Evolutionary conservation across 2,797 vertebrate genomes (phyloP).

Genomic region (Avahi laniger): DNA sequence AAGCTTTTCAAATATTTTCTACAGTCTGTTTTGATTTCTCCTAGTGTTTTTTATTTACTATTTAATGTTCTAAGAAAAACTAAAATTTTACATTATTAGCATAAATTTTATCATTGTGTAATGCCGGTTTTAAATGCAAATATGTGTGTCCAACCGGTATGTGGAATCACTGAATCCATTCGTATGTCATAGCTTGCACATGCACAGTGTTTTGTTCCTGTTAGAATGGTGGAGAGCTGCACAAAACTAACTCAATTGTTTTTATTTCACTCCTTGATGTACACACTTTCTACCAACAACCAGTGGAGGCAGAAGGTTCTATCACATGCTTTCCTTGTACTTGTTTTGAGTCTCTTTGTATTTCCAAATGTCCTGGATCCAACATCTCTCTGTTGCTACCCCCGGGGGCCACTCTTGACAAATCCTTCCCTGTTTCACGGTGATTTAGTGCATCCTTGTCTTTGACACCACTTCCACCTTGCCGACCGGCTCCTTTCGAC

Average conservation of each 20-base stretch:
- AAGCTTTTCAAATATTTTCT: background rate
- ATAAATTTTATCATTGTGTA: background rate
- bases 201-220: background rate
- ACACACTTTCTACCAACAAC: background rate
- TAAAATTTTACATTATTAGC: background rate
- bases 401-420: background rate
- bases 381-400: background rate
- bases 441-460: background rate
- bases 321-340: background rate
- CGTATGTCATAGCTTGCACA: background rate
- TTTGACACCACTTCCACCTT: background rate
- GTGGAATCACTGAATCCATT: background rate
- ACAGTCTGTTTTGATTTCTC: background rate
- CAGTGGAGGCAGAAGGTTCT: rapidly evolving
- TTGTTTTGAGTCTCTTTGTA: background rate
- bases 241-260: background rate
- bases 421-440: background rate
- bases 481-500: background rate
- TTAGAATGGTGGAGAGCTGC: background rate
- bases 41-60: background rate
- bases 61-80: background rate
- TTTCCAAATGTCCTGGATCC: background rate
- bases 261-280: background rate
- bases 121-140: background rate
- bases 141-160: background rate